Percentiles rank a stretch among this genome's conserved stretches.
phyloP scores from a whole-genome alignment of 2,888 invertebrate species.

The Eilema caniola region DNA sequence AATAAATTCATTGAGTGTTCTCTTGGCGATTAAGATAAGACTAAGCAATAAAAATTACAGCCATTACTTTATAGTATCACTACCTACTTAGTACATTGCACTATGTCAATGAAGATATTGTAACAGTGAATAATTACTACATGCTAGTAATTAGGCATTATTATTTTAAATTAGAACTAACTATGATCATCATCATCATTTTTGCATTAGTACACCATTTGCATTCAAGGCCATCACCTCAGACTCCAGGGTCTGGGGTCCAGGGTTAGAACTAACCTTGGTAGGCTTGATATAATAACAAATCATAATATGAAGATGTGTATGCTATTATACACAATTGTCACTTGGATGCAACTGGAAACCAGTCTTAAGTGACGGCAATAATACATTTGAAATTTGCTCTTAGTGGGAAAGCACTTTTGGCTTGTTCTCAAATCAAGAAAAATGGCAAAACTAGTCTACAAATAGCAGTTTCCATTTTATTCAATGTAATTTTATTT shows the following conservation, averaged over 20 bases:
- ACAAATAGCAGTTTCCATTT: background rate
- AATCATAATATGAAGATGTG: no score
- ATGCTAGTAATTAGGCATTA: background rate
- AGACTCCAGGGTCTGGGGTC: no score
- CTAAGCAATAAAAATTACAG: constrained; percentile 4
- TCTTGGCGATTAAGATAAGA: background rate
- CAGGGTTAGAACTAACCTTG: no score
- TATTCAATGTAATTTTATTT: constrained; percentile 46
- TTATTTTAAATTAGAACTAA: background rate
- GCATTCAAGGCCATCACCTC: no score
- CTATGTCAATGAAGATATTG: background rate
- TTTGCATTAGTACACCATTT: no score
- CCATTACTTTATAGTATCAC: background rate
- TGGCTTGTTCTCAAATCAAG: no score
- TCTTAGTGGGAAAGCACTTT: background rate
- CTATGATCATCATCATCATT: background rate
- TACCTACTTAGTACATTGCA: background rate
- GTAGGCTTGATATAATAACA: no score
- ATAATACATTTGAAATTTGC: background rate
- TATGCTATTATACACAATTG: no score
- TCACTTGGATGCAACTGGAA: no score
- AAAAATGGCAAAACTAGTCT: background rate
- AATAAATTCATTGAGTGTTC: background rate
- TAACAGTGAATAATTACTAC: background rate
- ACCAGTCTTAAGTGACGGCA: background rate